A percentile compares a stretch with the other conserved stretches of the same genome.
These are phyloP conservation scores for Gandaritis pyraliata DNA, from an alignment of 2,888 invertebrate genomes.

Conservation along the genomic window DNA sequence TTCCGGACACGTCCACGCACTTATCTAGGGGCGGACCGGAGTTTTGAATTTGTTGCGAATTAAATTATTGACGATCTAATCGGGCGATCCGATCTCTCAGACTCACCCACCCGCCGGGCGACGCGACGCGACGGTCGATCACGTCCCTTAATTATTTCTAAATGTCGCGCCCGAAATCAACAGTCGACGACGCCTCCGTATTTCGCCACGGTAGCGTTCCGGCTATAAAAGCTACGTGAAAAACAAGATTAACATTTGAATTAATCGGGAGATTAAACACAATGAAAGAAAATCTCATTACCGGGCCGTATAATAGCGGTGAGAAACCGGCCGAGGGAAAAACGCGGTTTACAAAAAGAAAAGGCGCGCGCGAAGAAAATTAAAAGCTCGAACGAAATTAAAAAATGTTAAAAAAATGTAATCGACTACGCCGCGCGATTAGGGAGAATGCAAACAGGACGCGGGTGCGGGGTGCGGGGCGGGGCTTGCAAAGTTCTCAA, in stretches of 20 bases:
- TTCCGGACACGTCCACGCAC: slow-evolving; percentile 81
- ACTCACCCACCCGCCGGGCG: slow-evolving; percentile 47
- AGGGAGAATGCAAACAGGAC: slow-evolving; percentile 75
- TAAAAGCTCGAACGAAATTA: slow-evolving; percentile 83
- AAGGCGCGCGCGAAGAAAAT: slow-evolving; percentile 80
- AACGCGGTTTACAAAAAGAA: slow-evolving; percentile 67
- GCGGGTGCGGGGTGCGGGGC: slow-evolving; percentile 34
- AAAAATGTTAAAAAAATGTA: slow-evolving; percentile 83
- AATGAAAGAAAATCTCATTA: slow-evolving; percentile 85
- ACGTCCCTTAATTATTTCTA: slow-evolving; percentile 80
- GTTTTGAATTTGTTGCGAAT: slow-evolving; percentile 83
- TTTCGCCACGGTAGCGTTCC: slow-evolving; percentile 70
- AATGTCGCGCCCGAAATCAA: slow-evolving; percentile 70
- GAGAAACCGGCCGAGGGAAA: slow-evolving; percentile 75
- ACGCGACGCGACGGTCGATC: slow-evolving; percentile 48
- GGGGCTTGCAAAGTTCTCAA: slow-evolving; percentile 73
- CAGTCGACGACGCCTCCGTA: slow-evolving; percentile 59
- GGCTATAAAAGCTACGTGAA: slow-evolving; percentile 76
- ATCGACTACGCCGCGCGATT: slow-evolving; percentile 79
- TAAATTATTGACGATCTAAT: slow-evolving; percentile 83
- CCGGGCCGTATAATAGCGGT: slow-evolving; percentile 79
- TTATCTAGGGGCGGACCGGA: slow-evolving; percentile 76
- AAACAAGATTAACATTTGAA: slow-evolving; percentile 83
- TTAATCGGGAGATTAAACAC: slow-evolving; percentile 85
- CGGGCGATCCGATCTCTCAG: slow-evolving; percentile 65